phyloP scores from a whole-genome alignment of 2,888 invertebrate species.

The Ctenicera cuprea region DNA sequence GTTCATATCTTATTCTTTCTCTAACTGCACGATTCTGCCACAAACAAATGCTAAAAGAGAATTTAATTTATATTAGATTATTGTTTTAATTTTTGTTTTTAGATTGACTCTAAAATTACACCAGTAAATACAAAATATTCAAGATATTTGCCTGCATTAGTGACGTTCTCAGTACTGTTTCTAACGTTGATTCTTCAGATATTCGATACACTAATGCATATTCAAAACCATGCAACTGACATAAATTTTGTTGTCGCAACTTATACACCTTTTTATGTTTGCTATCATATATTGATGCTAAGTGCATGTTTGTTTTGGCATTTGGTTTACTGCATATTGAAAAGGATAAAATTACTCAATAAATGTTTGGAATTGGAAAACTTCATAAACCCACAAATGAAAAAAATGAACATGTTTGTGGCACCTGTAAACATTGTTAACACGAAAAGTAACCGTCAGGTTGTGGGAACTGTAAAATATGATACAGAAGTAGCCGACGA shows the following conservation, averaged over 20 bases:
- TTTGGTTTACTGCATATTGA: not conserved
- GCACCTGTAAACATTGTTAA: no score
- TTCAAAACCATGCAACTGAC: not conserved
- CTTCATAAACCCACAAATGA: not conserved
- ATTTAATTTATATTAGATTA: no score
- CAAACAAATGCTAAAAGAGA: no score
- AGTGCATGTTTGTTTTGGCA: not conserved
- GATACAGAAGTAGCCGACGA: no score
- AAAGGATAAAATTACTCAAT: not conserved
- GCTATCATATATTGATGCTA: not conserved
- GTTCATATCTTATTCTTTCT: no score
- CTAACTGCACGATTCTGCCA: no score
- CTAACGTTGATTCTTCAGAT: not conserved
- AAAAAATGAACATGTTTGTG: not conserved
- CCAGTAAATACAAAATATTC: constrained; percentile 2
- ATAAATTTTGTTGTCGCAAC: not conserved
- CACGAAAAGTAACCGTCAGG: no score
- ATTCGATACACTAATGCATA: not conserved
- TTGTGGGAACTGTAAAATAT: no score
- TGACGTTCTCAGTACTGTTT: not conserved
- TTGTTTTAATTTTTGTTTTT: no score
- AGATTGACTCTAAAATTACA: not conserved
- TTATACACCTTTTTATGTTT: not conserved
- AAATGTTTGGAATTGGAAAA: not conserved
- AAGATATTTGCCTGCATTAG: not conserved